These are phyloP conservation scores for Arctia plantaginis DNA, from an alignment of 2,888 invertebrate species.

Conservation along the genomic window DNA sequence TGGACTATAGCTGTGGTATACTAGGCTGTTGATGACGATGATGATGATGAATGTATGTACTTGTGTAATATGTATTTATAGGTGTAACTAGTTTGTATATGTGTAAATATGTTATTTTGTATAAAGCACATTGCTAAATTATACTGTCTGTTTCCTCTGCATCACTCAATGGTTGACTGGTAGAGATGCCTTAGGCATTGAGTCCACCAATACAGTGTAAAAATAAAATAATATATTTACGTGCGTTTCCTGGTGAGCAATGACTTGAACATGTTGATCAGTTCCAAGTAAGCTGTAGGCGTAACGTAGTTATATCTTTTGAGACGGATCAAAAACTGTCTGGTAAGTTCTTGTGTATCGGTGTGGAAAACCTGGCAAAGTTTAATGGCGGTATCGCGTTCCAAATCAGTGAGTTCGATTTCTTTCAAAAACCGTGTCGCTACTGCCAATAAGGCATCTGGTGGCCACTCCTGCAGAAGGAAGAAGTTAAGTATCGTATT, in stretches of 20 bases:
- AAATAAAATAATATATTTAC: conserved; percentile 74
- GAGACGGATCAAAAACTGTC: conserved; percentile 87
- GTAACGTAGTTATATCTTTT: conserved; percentile 95
- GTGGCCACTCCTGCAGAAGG: conserved; percentile 93
- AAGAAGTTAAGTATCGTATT: not conserved
- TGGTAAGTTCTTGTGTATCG: conserved; percentile 91
- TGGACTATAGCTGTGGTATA: no score
- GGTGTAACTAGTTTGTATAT: no score
- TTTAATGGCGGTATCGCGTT: conserved; percentile 92
- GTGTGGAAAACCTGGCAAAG: conserved; percentile 97
- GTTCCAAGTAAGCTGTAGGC: conserved; percentile 96
- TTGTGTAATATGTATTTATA: no score
- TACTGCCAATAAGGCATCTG: conserved; percentile 96
- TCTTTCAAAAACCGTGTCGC: conserved; percentile 93
- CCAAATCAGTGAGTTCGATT: conserved; percentile 91
- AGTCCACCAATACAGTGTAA: no score
- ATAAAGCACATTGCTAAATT: no score
- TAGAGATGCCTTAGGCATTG: no score
- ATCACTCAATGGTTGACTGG: no score
- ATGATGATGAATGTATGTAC: no score
- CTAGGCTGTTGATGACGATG: no score
- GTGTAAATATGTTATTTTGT: no score
- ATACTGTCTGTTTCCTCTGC: no score
- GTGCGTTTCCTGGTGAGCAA: conserved; percentile 91
- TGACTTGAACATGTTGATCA: conserved; percentile 95